Conservation (phyloP, 92 coral and sea anemone species). For the Porites cylindrica region DNA sequence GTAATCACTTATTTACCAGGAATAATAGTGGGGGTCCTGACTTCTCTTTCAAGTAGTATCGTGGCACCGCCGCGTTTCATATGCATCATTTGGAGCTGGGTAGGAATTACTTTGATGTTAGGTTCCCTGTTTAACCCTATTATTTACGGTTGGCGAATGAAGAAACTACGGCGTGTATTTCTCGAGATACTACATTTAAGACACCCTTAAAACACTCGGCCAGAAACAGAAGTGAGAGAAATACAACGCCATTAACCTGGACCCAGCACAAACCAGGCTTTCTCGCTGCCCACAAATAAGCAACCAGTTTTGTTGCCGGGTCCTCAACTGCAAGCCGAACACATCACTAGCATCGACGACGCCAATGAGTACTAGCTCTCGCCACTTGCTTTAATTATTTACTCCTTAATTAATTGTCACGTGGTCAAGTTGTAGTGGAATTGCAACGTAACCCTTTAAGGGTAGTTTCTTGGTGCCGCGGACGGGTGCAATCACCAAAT, state of each 20-base stretch:
- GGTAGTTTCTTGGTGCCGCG: too few species aligned
- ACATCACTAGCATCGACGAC: too few species aligned
- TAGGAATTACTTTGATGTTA: not conserved
- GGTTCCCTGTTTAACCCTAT: conserved; percentile 12
- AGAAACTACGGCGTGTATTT: not conserved
- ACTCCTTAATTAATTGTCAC: too few species aligned
- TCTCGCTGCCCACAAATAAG: too few species aligned
- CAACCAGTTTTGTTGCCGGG: too few species aligned
- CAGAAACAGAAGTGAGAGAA: not conserved
- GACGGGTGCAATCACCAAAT: too few species aligned
- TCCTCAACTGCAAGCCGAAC: too few species aligned
- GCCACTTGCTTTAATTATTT: too few species aligned
- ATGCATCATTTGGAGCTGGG: not conserved
- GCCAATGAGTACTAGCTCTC: too few species aligned
- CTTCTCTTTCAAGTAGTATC: not conserved
- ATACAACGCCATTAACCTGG: not conserved
- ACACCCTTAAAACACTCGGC: not conserved
- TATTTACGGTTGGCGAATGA: not conserved
- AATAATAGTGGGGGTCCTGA: not conserved
- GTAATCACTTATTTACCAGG: not conserved
- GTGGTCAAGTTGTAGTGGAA: too few species aligned
- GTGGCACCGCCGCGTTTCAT: not conserved
- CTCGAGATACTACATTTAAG: not conserved
- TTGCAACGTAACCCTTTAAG: too few species aligned
- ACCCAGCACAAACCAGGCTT: too few species aligned